Evolutionary conservation across 2,888 invertebrate species (phyloP).

Genomic region (Baccha elongata): DNA sequence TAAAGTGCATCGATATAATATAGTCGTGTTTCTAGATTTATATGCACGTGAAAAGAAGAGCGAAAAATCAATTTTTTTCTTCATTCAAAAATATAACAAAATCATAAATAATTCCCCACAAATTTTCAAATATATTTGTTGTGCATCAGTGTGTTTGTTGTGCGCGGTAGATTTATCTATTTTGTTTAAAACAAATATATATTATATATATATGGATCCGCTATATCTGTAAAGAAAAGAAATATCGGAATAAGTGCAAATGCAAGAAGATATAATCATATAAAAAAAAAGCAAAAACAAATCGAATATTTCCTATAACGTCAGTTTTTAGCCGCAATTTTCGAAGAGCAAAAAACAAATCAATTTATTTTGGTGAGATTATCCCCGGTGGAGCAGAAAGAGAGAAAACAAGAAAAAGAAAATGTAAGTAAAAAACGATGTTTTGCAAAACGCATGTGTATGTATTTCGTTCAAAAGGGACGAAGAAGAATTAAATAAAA

Average conservation of each 20-base stretch:
- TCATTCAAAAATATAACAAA: conserved; percentile 19
- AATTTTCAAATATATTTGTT: conserved; percentile 2
- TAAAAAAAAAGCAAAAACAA: background rate
- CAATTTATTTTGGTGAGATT: conserved; percentile 25
- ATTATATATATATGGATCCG: background rate
- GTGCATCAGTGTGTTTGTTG: conserved; percentile 13
- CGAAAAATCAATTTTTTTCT: conserved; percentile 67
- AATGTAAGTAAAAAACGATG: conserved; percentile 5
- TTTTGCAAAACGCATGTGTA: background rate
- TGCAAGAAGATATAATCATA: background rate
- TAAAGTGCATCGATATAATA: too few species aligned
- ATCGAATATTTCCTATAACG: background rate
- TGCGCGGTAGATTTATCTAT: conserved; percentile 19
- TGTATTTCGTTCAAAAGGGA: background rate
- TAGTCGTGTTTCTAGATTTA: conserved; percentile 47
- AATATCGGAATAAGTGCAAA: background rate
- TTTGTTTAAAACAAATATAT: background rate
- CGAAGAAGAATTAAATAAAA: background rate
- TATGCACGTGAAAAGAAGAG: conserved; percentile 45
- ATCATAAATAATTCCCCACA: conserved; percentile 20
- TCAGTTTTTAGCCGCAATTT: background rate
- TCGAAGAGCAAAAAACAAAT: background rate
- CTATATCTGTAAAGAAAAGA: background rate
- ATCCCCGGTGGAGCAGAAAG: background rate
- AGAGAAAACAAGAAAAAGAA: conserved; percentile 5